Evolutionary conservation across 2,888 invertebrate species (phyloP), one percentile per base, ranked within the genome.

Genomic region (Coecobrya sp.): DNA sequence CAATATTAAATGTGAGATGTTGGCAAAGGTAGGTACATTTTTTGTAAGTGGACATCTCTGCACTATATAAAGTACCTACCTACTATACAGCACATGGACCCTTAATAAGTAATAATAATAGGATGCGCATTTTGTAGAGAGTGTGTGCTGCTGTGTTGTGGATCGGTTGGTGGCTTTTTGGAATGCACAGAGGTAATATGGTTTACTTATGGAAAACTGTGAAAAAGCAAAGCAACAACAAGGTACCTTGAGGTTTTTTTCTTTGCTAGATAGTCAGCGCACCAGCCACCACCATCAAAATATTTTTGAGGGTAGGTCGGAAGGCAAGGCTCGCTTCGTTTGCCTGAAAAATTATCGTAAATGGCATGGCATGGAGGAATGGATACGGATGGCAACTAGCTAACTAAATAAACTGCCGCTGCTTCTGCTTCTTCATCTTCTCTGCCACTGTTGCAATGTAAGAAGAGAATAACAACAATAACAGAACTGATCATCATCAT

Each of bases 221-320:
- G 90, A 82, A 90, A 90, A 73, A 84, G 30, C 27, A 55, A 49
- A 68, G 59, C 59, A 86, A 81, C 73, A 73, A 65, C 86, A 79
- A 86, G 86, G 91, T 86, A 91, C 81, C 62, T 76, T 81, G 79
- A 55, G 19, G 25, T 59, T 49, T 68, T 11, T 85, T 68, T 68
- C n/a, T 13, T 65, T 42, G 11, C 10, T 5, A 11, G 25, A 36
- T 55, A 22, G 70, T 49, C 68, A 42, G 65, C 52, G 22, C 19
- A 70, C 8, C 45, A n/a, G 73, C 8, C 45, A 42, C 30, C 49
- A 59, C 84, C 55, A 81, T 81, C 55, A 52, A 55, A 73, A 27
- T 45, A 79, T 70, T 88, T 89, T 73, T 79, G 91, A 86, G 91
- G 91, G 91, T 86, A 86, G 91, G 91, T 91, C 70, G 86, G 86